Evolutionary conservation across 2,113 vertebrate genomes (phyloP).

Genomic region (Mola mola): DNA sequence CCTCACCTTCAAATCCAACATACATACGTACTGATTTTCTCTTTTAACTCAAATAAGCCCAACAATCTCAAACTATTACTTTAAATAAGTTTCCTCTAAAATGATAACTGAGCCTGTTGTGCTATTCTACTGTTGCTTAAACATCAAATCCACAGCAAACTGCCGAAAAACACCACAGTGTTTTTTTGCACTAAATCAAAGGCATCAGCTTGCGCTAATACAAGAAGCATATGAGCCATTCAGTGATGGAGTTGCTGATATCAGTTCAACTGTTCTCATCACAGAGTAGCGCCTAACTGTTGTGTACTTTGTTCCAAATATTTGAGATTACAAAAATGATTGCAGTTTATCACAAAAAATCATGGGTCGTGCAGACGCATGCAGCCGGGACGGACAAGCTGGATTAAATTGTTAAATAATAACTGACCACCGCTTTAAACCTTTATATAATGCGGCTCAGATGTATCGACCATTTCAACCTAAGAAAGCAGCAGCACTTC

Average conservation of each 20-base stretch:
- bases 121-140: no score
- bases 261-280: neutral
- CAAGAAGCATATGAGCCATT: neutral
- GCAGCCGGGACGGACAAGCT: conserved; percentile 8
- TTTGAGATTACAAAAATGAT: neutral
- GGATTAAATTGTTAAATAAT: conserved; percentile 18
- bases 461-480: conserved; percentile 30
- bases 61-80: neutral
- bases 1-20: no score
- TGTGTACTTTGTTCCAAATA: neutral
- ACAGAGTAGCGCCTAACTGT: neutral
- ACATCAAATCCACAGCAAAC: no score
- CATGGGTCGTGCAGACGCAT: neutral
- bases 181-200: no score
- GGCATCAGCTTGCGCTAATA: neutral
- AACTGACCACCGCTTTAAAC: conserved; percentile 16
- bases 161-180: no score
- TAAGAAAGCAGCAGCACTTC: conserved; percentile 40
- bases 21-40: no score
- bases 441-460: conserved; percentile 41
- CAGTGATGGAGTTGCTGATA: neutral
- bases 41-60: neutral
- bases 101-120: neutral
- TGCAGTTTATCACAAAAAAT: neutral
- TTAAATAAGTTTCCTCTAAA: neutral